Conservation (phyloP, 2,888 invertebrate species). For the Tuberolachnus salignus region DNA sequence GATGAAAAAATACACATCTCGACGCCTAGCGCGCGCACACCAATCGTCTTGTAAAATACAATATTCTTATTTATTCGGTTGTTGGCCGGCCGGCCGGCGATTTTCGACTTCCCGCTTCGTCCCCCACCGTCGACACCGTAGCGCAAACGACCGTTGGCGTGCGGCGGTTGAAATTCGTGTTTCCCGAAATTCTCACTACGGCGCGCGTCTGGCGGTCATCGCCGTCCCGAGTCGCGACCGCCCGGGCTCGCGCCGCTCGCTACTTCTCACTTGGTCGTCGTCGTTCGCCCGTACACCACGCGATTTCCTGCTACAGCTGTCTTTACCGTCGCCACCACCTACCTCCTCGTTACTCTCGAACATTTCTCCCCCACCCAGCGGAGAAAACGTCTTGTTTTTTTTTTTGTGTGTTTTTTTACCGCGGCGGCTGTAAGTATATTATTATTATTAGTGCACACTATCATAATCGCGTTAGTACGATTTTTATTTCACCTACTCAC, state of each 20-base stretch:
- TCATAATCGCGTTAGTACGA: neutral
- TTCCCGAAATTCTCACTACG: conserved; percentile 44
- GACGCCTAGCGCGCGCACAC: too few species aligned
- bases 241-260: neutral
- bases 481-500: neutral
- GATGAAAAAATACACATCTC: too few species aligned
- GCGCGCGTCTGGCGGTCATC: conserved; percentile 40
- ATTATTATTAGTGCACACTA: too few species aligned
- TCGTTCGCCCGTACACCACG: neutral
- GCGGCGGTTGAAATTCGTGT: conserved; percentile 14
- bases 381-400: conserved; percentile 19
- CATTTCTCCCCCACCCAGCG: neutral
- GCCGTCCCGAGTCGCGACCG: neutral
- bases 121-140: neutral
- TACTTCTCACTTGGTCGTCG: conserved; percentile 23
- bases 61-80: too few species aligned
- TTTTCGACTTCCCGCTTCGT: neutral
- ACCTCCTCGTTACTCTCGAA: neutral
- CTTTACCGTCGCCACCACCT: neutral
- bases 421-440: neutral
- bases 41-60: too few species aligned
- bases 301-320: neutral
- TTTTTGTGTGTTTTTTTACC: neutral
- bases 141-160: neutral
- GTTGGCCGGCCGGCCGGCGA: neutral